phyloP scores from a whole-genome alignment of 2,113 vertebrate species.

The Apus apus region DNA sequence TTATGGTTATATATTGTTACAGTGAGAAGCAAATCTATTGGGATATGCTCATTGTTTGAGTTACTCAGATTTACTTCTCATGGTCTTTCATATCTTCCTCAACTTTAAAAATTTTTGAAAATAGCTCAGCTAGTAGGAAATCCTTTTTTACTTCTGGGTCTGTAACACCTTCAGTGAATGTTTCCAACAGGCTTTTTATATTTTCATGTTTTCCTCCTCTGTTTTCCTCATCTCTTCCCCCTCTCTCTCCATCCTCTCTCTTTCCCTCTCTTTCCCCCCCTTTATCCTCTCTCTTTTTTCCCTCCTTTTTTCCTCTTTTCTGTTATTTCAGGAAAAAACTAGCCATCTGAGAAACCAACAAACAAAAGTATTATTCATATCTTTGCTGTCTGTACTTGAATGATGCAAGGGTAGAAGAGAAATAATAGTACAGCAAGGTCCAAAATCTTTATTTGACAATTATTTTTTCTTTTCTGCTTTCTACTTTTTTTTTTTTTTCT shows the following conservation, averaged over 20 bases:
- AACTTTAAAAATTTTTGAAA: neutral
- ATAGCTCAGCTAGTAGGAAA: neutral
- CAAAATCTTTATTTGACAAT: neutral
- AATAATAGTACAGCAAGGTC: neutral
- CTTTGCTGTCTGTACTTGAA: neutral
- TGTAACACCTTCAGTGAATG: neutral
- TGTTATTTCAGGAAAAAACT: neutral
- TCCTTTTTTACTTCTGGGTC: neutral
- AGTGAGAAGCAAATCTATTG: neutral
- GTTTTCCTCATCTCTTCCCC: too few relatives aligned
- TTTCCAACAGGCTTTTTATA: neutral
- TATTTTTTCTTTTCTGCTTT: neutral
- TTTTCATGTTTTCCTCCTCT: too few relatives aligned
- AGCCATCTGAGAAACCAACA: neutral
- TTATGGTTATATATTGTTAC: neutral
- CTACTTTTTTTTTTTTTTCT: rapidly evolving
- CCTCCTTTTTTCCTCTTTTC: neutral
- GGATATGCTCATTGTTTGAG: neutral
- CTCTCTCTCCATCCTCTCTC: too few relatives aligned
- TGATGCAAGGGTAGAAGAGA: neutral
- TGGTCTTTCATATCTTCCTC: neutral
- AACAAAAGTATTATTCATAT: neutral
- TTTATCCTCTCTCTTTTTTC: too few relatives aligned
- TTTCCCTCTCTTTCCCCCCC: too few relatives aligned
- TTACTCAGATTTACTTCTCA: neutral